phyloP scores from a whole-genome alignment of 2,888 invertebrate species.

The Netelia melanura region DNA sequence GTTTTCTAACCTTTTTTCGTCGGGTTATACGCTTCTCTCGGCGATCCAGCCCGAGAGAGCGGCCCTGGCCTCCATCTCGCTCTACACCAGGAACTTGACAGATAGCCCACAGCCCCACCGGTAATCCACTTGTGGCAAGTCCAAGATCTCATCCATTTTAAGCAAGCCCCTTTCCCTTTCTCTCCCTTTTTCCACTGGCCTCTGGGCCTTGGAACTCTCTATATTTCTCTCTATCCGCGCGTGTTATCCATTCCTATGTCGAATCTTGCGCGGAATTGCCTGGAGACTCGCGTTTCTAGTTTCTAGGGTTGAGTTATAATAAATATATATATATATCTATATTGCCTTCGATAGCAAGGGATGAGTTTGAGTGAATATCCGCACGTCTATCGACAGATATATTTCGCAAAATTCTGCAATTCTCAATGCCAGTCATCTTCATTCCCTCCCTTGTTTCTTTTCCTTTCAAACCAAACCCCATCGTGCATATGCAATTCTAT shows the following conservation, averaged over 20 bases:
- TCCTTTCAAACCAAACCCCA: background rate
- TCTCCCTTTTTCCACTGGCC: constrained; percentile 14
- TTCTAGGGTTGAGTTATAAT: background rate
- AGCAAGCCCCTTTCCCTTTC: constrained; percentile 73
- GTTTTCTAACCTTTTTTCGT: constrained; percentile 40
- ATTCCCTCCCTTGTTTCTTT: background rate
- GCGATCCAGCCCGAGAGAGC: background rate
- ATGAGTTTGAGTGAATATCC: background rate
- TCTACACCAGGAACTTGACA: constrained; percentile 68
- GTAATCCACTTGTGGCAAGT: constrained; percentile 78
- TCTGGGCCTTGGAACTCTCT: background rate
- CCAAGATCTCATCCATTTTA: constrained; percentile 78
- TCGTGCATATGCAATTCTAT: background rate
- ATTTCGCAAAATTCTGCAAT: background rate
- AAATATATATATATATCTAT: no score
- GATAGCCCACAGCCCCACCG: constrained; percentile 72
- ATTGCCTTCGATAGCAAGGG: no score
- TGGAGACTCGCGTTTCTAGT: constrained; percentile 1
- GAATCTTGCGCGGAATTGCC: background rate
- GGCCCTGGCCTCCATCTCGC: constrained; percentile 47
- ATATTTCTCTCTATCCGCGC: constrained; percentile 6
- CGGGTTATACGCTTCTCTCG: constrained; percentile 58
- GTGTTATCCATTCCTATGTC: background rate
- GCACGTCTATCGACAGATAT: background rate
- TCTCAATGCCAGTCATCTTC: background rate